Percentiles rank a stretch among this genome's conserved stretches.
Evolutionary conservation across 2,888 invertebrate species (phyloP).

Genomic region (Punctoribates punctum): DNA sequence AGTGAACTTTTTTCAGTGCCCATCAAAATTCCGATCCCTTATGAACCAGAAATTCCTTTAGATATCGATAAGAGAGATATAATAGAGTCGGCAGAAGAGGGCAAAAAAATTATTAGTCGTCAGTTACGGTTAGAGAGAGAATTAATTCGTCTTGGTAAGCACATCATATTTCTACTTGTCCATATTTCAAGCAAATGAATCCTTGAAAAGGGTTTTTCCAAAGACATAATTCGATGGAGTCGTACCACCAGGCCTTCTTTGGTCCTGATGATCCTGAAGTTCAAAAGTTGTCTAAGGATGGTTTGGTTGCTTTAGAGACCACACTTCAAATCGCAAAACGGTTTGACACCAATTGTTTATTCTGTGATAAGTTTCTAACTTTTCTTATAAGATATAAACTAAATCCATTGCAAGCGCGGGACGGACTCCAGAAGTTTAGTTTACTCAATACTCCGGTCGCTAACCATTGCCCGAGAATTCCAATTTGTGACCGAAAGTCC

Average conservation of each 20-base stretch:
- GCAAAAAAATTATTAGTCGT: slow-evolving; percentile 1
- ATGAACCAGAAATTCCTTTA: neutral
- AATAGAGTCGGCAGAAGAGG: neutral
- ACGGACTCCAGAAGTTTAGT: slow-evolving; percentile 40
- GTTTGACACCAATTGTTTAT: too few relatives aligned
- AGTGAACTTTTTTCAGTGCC: neutral
- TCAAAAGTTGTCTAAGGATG: slow-evolving; percentile 43
- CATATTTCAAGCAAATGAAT: neutral
- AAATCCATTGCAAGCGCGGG: slow-evolving; percentile 41
- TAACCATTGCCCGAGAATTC: slow-evolving; percentile 57
- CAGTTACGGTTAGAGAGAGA: slow-evolving; percentile 32
- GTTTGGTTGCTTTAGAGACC: slow-evolving; percentile 46
- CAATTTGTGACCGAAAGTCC: slow-evolving; percentile 50
- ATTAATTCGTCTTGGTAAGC: slow-evolving; percentile 32
- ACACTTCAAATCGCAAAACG: slow-evolving; percentile 43
- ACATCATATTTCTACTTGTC: neutral
- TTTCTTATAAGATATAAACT: slow-evolving; percentile 37
- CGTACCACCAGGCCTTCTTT: slow-evolving; percentile 47
- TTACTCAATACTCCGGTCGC: slow-evolving; percentile 54
- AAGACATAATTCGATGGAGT: slow-evolving; percentile 43
- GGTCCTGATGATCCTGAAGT: slow-evolving; percentile 44
- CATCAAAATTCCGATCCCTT: slow-evolving; percentile 9
- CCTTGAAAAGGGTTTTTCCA: slow-evolving; percentile 38
- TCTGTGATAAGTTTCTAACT: neutral
- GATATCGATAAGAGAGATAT: neutral